Percentiles rank a stretch among this genome's conserved stretches.
Conservation (phyloP, 2,888 invertebrate species). For the Cerastoderma edule region DNA sequence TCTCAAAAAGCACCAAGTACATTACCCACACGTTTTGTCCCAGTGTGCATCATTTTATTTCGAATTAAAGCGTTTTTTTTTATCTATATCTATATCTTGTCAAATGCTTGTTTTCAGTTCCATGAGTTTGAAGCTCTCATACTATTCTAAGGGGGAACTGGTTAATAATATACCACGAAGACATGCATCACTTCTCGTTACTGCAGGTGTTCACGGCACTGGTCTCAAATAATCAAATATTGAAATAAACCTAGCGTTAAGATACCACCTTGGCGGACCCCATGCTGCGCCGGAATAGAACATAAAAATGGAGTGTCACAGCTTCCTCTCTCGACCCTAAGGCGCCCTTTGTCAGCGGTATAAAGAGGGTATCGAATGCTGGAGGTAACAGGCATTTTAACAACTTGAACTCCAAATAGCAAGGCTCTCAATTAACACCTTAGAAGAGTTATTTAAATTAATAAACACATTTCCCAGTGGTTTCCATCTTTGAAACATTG, state of each 20-base stretch:
- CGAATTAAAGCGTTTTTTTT: too few relatives aligned
- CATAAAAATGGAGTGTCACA: slow-evolving; percentile 28
- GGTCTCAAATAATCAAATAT: slow-evolving; percentile 37
- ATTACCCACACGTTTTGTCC: too few relatives aligned
- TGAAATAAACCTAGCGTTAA: slow-evolving; percentile 38
- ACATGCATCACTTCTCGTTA: slow-evolving; percentile 27
- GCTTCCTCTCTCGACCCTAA: slow-evolving; percentile 22
- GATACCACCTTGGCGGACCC: slow-evolving; percentile 34
- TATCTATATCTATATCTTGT: too few relatives aligned
- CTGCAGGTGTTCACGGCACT: slow-evolving; percentile 28
- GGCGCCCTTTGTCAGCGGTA: slow-evolving; percentile 24
- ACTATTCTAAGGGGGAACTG: too few relatives aligned
- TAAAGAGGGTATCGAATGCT: slow-evolving; percentile 34
- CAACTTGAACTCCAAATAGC: slow-evolving; percentile 35
- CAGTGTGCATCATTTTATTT: too few relatives aligned
- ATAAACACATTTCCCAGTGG: slow-evolving; percentile 34
- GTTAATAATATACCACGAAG: slow-evolving; percentile 25
- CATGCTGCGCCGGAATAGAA: slow-evolving; percentile 27
- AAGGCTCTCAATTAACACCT: slow-evolving; percentile 34
- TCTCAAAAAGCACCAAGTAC: too few relatives aligned
- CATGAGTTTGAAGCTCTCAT: too few relatives aligned
- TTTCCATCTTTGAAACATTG: slow-evolving; percentile 35
- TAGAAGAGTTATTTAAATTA: slow-evolving; percentile 36
- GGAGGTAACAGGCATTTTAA: slow-evolving; percentile 39
- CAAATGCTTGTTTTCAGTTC: too few relatives aligned